phyloP scores from a whole-genome alignment of 2,888 invertebrate species.

The Agrotis clavis region DNA sequence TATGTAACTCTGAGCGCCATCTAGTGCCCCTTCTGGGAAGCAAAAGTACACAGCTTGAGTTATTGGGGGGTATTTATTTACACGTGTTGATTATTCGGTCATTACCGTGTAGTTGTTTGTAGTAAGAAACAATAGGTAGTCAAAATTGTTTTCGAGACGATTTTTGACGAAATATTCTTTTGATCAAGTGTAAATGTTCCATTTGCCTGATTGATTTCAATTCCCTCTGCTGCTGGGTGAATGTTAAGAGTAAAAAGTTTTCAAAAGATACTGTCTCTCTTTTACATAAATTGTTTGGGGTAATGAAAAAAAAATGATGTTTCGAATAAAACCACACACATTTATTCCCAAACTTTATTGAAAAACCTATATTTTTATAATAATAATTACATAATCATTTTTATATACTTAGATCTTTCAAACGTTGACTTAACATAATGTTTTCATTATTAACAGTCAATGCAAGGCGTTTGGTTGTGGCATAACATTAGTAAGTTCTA shows the following conservation, averaged over 20 bases:
- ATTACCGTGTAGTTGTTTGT: too few species aligned
- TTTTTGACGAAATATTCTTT: too few species aligned
- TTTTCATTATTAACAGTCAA: constrained; percentile 52
- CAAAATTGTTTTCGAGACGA: too few species aligned
- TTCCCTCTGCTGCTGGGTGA: too few species aligned
- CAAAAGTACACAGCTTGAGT: neutral
- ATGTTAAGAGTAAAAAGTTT: too few species aligned
- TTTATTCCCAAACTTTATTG: constrained; percentile 80
- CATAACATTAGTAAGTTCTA: constrained; percentile 38
- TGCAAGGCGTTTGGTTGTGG: constrained; percentile 55
- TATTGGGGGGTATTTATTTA: neutral
- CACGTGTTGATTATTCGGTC: too few species aligned
- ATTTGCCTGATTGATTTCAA: too few species aligned
- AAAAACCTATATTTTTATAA: constrained; percentile 76
- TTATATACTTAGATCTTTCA: constrained; percentile 49
- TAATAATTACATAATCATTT: constrained; percentile 65
- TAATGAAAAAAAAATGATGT: too few species aligned
- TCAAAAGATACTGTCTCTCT: too few species aligned
- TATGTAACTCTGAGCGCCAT: constrained; percentile 3
- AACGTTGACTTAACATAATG: constrained; percentile 53
- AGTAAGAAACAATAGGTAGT: too few species aligned
- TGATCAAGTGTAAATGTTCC: too few species aligned
- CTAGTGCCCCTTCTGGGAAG: constrained; percentile 5
- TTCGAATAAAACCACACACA: constrained; percentile 32
- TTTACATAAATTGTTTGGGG: too few species aligned